Evolutionary conservation across 1,140 invertebrate genomes (phyloP).

Genomic region (Ptiloglossa arizonensis): DNA sequence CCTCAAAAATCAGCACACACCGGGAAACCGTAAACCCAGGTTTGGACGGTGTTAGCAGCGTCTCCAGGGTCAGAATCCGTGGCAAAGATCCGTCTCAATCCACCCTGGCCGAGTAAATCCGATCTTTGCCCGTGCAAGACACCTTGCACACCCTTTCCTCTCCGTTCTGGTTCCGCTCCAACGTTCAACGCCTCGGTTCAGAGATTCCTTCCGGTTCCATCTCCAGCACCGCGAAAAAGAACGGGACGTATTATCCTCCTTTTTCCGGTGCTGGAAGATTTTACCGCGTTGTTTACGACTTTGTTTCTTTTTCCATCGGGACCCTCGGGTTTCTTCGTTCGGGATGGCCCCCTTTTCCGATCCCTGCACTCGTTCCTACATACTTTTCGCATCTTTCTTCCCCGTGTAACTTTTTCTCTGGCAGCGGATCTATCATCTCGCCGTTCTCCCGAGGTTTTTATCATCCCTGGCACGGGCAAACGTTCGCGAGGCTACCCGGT

Average conservation of each 20-base stretch:
- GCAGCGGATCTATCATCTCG: not conserved
- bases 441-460: not conserved
- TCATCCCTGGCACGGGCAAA: not conserved
- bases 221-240: not conserved
- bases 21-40: no score
- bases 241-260: conserved; percentile 17
- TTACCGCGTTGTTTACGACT: conserved; percentile 37
- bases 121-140: conserved; percentile 34
- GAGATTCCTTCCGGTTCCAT: conserved; percentile 4
- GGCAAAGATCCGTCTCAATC: conserved; percentile 43
- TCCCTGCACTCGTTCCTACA: not conserved
- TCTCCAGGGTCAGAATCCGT: conserved; percentile 24
- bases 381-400: not conserved
- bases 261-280: conserved; percentile 27
- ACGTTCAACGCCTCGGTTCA: conserved; percentile 19
- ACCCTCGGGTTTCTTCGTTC: conserved; percentile 5
- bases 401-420: not conserved
- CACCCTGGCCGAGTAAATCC: conserved; percentile 49
- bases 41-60: no score
- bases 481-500: not conserved
- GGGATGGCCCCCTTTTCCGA: not conserved
- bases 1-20: no score
- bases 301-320: conserved; percentile 32
- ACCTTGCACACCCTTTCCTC: not conserved
- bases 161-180: not conserved